Evolutionary conservation across 2,113 vertebrate genomes (phyloP), one percentile per base, ranked within the genome.

Genomic region (Pampusana beccarii): DNA sequence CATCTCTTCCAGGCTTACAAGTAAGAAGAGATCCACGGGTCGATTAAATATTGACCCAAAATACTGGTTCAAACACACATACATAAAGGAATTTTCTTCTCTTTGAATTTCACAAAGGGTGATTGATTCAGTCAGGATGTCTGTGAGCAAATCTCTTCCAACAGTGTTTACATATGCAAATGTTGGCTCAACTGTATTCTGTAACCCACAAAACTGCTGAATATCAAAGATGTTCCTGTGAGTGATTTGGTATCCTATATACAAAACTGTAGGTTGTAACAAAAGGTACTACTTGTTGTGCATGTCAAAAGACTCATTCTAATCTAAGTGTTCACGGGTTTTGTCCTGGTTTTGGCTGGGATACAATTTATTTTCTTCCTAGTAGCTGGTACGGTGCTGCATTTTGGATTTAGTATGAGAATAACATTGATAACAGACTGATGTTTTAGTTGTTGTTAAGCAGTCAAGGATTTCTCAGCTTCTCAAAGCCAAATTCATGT

Each of bases 1-100:
- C 33, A 38, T 42, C 18, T 65, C 26, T 88, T 79, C 34, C 77
- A 84, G 34, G 20, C 89, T 93, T 84, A 70, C 17, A 92, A 71
- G 33, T 62, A 80, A 69, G 50, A 72, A 77, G 67, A 67, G 16
- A 81, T 33, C 11, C 26, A 67, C 8, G 38, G 36, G 33, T 73
- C 25, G 2, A 92, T 92, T 69, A 71, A 81, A 91, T 82, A 93
- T 75, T 91, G 80, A 89, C 24, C 16, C 28, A 87, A 95, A 93
- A 84, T 75, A 86, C 24, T 36, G 58, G 81, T 79, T 90, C 69
- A 87, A 86, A 66, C 26, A 51, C 1, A 19, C 29, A 72, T 17
- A 82, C 3, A 53, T 2, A 72, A 67, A 90, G 53, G 80, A 0
- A 28, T 86, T 93, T 44, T 85, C 44, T 82, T 82, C 28, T 80